A percentile compares a stretch with the other conserved stretches of the same genome.
Evolutionary conservation across 2,113 vertebrate species (phyloP).

Genomic region (Cacatua alba): DNA sequence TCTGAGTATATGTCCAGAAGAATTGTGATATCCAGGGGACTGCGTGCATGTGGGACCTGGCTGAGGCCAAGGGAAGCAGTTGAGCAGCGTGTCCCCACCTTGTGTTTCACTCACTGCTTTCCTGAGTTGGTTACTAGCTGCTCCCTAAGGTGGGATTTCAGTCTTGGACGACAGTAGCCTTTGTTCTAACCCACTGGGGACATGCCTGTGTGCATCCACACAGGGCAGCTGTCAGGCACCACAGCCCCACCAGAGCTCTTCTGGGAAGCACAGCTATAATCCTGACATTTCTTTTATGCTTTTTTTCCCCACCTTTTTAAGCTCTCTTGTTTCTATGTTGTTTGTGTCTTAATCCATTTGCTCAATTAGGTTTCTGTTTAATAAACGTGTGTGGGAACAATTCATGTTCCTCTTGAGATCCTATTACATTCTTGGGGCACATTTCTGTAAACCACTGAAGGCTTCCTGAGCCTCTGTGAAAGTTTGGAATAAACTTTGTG

Average conservation of each 20-base stretch:
- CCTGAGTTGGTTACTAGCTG: neutral
- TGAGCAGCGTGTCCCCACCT: rapidly evolving
- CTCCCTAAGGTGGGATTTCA: neutral
- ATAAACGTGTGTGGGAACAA: neutral
- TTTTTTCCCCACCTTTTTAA: neutral
- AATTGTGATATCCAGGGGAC: no score
- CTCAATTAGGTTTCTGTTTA: neutral
- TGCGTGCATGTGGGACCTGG: neutral
- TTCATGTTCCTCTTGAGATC: neutral
- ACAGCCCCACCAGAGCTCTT: neutral
- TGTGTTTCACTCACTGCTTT: rapidly evolving
- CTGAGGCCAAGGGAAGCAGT: neutral
- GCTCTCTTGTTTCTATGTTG: neutral
- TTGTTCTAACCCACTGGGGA: neutral
- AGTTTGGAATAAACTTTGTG: neutral
- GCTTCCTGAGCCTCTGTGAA: neutral
- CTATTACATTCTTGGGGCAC: rapidly evolving
- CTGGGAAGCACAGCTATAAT: neutral
- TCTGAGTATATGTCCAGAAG: neutral
- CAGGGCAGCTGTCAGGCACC: neutral
- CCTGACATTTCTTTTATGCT: no score
- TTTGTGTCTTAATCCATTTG: neutral
- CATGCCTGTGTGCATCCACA: neutral
- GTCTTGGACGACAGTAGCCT: neutral
- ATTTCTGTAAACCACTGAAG: neutral